Conservation (phyloP, 2,113 vertebrate genomes). For the Rattus rattus region DNA sequence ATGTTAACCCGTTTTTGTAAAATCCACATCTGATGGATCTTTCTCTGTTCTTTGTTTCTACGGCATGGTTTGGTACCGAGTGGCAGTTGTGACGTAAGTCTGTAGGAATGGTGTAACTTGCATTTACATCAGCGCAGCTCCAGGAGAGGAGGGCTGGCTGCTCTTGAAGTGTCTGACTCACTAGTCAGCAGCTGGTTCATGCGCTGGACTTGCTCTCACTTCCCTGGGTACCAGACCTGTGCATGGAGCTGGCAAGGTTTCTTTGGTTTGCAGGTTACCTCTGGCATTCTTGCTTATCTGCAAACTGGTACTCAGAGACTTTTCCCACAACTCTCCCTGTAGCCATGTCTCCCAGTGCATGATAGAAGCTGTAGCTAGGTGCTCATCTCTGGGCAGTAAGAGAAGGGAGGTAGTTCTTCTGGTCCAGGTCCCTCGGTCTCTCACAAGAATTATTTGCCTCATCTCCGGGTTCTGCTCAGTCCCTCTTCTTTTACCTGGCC, state of each 20-base stretch:
- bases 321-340: not conserved
- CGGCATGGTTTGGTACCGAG: not conserved
- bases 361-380: not conserved
- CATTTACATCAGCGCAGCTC: not conserved
- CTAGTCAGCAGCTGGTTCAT: not conserved
- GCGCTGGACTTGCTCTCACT: not conserved
- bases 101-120: not conserved
- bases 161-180: not conserved
- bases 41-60: not conserved
- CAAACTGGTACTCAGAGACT: not conserved
- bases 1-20: conserved; percentile 27
- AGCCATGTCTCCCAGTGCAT: not conserved
- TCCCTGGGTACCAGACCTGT: not conserved
- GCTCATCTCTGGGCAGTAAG: not conserved
- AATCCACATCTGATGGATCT: not conserved
- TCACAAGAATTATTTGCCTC: not conserved
- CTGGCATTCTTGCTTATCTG: not conserved
- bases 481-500: not conserved
- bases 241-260: not conserved
- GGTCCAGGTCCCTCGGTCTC: not conserved
- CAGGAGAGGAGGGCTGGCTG: not conserved
- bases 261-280: not conserved
- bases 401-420: not conserved
- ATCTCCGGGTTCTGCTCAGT: not conserved
- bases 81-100: not conserved